A percentile compares a stretch with the other conserved stretches of the same genome.
Evolutionary conservation across 2,888 invertebrate genomes (phyloP).

Genomic region (Dioctria rufipes): DNA sequence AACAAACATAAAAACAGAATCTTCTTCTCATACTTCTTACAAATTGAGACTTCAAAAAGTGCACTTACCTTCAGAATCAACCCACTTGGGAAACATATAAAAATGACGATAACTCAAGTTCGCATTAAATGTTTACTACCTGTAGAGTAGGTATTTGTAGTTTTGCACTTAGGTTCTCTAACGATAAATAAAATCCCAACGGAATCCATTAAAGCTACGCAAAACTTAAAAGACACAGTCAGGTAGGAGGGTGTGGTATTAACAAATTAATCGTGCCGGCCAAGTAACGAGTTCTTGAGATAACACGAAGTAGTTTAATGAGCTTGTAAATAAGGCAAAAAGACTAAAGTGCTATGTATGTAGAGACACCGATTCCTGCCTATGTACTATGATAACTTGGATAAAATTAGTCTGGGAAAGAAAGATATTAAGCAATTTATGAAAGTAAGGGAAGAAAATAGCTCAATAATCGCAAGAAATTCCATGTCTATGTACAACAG

Average conservation of each 20-base stretch:
- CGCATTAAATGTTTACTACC: not conserved
- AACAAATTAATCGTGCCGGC: constrained; percentile 29
- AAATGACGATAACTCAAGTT: not conserved
- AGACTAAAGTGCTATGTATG: not conserved
- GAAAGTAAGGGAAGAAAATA: not conserved
- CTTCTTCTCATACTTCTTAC: no score
- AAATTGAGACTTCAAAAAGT: no score
- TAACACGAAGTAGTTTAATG: constrained; percentile 3
- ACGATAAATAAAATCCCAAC: not conserved
- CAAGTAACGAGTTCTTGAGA: not conserved
- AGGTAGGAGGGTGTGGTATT: constrained; percentile 1
- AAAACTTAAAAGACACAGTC: constrained; percentile 5
- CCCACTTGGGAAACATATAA: not conserved
- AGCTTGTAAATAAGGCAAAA: not conserved
- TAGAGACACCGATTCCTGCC: no score
- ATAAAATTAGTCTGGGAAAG: not conserved
- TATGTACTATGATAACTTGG: not conserved
- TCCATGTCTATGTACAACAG: constrained; percentile 8
- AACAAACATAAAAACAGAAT: no score
- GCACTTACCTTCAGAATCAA: no score
- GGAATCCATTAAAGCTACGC: constrained; percentile 5
- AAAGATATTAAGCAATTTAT: not conserved
- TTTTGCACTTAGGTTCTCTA: not conserved
- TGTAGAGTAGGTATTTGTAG: not conserved
- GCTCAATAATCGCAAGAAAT: constrained; percentile 3